Percentiles rank a stretch among this genome's conserved stretches.
Conservation (phyloP, 2,797 vertebrate genomes). For the Gastrophryne carolinensis region DNA sequence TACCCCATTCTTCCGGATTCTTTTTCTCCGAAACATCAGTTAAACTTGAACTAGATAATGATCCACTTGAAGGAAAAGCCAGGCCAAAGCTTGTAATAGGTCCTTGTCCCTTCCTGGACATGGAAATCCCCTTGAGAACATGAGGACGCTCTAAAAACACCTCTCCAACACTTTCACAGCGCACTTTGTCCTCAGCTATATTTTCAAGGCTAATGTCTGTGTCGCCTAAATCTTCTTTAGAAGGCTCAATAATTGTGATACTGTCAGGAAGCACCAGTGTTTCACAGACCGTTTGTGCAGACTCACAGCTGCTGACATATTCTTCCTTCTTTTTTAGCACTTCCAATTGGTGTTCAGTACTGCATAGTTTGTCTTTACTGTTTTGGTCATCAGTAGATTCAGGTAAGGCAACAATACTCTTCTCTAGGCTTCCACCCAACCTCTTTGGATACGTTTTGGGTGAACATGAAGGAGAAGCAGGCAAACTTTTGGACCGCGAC, state of each 20-base stretch:
- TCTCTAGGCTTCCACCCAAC: conserved; percentile 49
- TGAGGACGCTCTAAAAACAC: conserved; percentile 77
- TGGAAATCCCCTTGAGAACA: conserved; percentile 85
- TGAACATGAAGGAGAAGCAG: conserved; percentile 74
- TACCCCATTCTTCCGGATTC: conserved; percentile 86
- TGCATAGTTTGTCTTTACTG: conserved; percentile 56
- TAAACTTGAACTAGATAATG: conserved; percentile 77
- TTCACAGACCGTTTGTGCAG: conserved; percentile 84
- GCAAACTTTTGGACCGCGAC: conserved; percentile 75
- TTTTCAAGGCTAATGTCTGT: conserved; percentile 50
- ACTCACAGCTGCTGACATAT: conserved; percentile 90
- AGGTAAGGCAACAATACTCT: conserved; percentile 58
- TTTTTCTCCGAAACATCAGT: conserved; percentile 77
- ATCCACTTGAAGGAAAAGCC: conserved; percentile 82
- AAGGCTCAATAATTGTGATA: conserved; percentile 53
- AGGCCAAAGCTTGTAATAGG: conserved; percentile 84
- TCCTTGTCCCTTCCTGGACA: conserved; percentile 83
- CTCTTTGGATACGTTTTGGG: conserved; percentile 60
- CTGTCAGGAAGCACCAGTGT: conserved; percentile 52
- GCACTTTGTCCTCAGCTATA: conserved; percentile 60
- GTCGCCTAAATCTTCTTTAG: conserved; percentile 55
- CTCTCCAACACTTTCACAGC: conserved; percentile 70
- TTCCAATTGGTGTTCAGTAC: conserved; percentile 70
- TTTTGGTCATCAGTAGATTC: conserved; percentile 48
- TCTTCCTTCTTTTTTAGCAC: conserved; percentile 76